Base-by-base conservation (phyloP, 2,888 invertebrate genomes). In the Drosophila mercatorum region DNA sequence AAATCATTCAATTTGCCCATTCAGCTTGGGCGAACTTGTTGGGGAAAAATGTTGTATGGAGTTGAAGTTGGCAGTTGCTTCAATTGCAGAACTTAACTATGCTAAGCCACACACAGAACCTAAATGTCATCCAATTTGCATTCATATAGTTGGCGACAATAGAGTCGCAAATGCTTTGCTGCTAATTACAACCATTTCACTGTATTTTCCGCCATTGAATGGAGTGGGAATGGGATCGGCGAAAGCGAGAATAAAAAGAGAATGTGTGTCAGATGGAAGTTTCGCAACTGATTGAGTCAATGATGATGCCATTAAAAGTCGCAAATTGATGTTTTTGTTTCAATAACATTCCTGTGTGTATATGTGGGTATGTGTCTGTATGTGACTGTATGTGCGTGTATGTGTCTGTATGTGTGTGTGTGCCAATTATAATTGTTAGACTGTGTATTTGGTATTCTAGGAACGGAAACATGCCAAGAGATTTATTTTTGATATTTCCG, bases 401-500 rank as follows among this genome's bases (percentile, higher is more conserved):
- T 22, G 22, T 22, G 2, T 22, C 22, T 22, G 2, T 22, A 22
- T 22, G 22, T 44, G 61, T 17, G 60, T 52, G 61, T 26, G 58
- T 44, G 59, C 51, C 64, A 82, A 82, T 85, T 85, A 81, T 71
- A 73, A 73, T 75, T 73, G 75, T 83, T 70, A 68, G 86, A 68
- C 49, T 68, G 67, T 68, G 71, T 80, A 67, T 75, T 81, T 83
- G 75, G 60, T 58, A 86, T 88, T 86, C 87, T 75, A 71, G 71
- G 61, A 87, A 74, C 85, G 85, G 83, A 87, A 81, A 80, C 78
- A 83, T 65, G 82, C 75, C 72, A 76, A 72, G 80, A 85, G 86
- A 86, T 86, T 85, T 86, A 86, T 87, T 85, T 80, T 87, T 84
- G 86, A 86, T 84, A 84, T 87, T 83, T 88, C 88, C 88, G 86